Evolutionary conservation across 1,140 invertebrate species (phyloP).

Genomic region (Neoseiulus cucumeris): DNA sequence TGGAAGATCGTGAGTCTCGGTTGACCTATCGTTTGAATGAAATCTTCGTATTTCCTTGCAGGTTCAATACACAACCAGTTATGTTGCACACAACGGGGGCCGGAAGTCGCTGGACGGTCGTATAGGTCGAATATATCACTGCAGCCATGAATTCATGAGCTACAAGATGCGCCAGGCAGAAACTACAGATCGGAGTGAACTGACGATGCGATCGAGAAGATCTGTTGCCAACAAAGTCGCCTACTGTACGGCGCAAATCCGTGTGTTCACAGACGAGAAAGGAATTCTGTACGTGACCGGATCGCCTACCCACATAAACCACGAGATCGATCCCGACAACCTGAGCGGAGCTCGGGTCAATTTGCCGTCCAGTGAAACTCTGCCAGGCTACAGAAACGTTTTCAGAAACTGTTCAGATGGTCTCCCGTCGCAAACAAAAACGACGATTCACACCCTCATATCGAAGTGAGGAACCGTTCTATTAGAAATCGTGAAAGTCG

Average conservation of each 20-base stretch:
- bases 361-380: slow-evolving; percentile 4
- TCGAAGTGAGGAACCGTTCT: background rate
- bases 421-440: background rate
- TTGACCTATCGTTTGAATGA: too few relatives aligned
- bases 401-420: slow-evolving; percentile 2
- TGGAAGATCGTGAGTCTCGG: too few relatives aligned
- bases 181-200: background rate
- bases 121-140: slow-evolving; percentile 2
- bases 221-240: background rate
- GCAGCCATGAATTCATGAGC: slow-evolving; percentile 9
- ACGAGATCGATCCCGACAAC: slow-evolving; percentile 3
- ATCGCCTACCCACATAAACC: slow-evolving; percentile 5
- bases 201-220: background rate
- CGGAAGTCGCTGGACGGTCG: background rate
- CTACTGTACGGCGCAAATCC: background rate
- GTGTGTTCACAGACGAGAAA: slow-evolving; percentile 1
- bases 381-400: slow-evolving; percentile 5
- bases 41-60: background rate
- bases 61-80: slow-evolving; percentile 1
- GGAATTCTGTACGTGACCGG: background rate
- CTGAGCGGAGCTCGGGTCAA: background rate
- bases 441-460: background rate
- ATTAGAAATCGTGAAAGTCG: background rate
- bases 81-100: background rate
- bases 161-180: slow-evolving; percentile 1